phyloP scores from a whole-genome alignment of 2,113 vertebrate genomes.

The Benthochromis sp. region DNA sequence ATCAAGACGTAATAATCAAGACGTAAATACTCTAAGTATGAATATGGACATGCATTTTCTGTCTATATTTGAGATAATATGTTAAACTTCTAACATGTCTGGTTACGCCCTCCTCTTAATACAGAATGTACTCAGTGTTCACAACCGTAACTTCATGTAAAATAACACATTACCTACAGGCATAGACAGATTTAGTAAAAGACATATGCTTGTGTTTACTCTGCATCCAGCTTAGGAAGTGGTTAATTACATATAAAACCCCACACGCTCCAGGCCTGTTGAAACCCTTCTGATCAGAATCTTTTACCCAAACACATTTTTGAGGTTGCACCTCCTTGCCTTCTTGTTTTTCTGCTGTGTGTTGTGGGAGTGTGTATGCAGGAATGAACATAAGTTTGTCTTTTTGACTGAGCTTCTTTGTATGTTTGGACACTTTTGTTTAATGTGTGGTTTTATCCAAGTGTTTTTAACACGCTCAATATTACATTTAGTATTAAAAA shows the following conservation, averaged over 20 bases:
- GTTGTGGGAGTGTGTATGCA: background rate
- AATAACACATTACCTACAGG: background rate
- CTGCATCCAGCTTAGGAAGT: background rate
- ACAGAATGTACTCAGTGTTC: background rate
- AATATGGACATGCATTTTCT: background rate
- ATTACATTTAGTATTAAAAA: conserved; percentile 17
- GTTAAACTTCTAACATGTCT: background rate
- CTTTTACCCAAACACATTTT: background rate
- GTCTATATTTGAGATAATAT: background rate
- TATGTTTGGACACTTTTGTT: background rate
- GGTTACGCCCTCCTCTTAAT: background rate
- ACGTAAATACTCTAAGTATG: background rate
- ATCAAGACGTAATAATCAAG: background rate
- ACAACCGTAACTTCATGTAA: background rate
- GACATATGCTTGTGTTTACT: background rate
- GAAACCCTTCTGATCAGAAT: background rate
- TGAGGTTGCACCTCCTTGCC: background rate
- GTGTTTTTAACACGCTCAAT: background rate
- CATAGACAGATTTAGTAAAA: background rate
- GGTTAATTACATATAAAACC: background rate
- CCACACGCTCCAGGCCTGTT: background rate
- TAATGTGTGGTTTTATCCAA: background rate
- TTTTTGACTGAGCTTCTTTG: background rate
- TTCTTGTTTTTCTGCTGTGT: background rate
- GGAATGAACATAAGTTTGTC: background rate